These are phyloP conservation scores for Ibycter americanus DNA, from an alignment of 2,797 vertebrate species.

Conservation along the genomic window DNA sequence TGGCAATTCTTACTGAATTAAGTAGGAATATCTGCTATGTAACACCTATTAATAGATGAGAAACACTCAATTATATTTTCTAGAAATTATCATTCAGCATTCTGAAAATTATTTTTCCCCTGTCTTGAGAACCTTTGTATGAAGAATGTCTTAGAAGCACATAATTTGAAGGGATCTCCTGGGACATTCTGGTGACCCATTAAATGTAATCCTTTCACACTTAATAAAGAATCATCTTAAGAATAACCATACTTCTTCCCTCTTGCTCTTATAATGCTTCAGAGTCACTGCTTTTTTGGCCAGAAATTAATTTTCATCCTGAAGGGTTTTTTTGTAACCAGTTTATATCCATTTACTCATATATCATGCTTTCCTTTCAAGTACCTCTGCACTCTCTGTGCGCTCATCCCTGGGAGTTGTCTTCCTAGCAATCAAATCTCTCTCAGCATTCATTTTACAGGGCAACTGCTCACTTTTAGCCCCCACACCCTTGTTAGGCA, in stretches of 20 bases:
- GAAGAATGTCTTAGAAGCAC: neutral
- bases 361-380: neutral
- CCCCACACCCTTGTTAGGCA: neutral
- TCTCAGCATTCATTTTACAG: neutral
- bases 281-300: neutral
- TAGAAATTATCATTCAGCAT: neutral
- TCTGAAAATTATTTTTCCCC: neutral
- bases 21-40: neutral
- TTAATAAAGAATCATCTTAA: neutral
- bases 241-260: neutral
- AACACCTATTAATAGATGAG: neutral
- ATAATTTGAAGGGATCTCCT: neutral
- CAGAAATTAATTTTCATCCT: neutral
- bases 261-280: rapidly evolving
- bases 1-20: neutral
- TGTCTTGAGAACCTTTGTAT: neutral
- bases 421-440: neutral
- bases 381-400: neutral
- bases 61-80: neutral
- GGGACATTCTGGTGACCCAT: neutral
- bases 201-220: neutral
- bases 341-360: neutral
- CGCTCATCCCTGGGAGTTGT: neutral
- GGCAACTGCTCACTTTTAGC: neutral
- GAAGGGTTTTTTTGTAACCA: neutral